Conservation (phyloP, 2,797 vertebrate species). For the Neoniphon sammara region DNA sequence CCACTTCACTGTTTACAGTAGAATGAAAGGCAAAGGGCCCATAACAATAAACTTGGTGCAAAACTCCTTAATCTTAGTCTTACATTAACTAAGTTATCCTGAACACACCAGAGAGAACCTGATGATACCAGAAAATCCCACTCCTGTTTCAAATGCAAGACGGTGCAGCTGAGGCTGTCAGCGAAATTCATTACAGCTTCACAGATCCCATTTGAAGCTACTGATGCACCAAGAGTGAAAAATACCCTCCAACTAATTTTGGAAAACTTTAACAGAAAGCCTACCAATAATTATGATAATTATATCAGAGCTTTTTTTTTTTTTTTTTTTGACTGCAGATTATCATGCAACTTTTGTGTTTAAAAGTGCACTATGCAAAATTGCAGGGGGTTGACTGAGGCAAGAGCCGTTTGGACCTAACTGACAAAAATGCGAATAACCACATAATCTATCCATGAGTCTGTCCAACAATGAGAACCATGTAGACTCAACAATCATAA, state of each 20-base stretch:
- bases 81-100: conserved; percentile 46
- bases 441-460: too few relatives aligned
- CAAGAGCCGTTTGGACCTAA: too few relatives aligned
- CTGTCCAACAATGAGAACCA: too few relatives aligned
- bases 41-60: neutral
- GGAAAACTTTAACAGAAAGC: conserved; percentile 14
- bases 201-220: conserved; percentile 34
- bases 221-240: conserved; percentile 29
- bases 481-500: too few relatives aligned
- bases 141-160: conserved; percentile 45
- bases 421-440: too few relatives aligned
- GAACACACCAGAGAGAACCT: conserved; percentile 32
- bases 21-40: too few relatives aligned
- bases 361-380: too few relatives aligned
- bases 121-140: conserved; percentile 56
- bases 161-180: conserved; percentile 29
- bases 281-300: conserved; percentile 20
- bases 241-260: neutral
- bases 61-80: conserved; percentile 36
- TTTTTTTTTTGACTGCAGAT: too few relatives aligned
- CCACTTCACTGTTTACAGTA: too few relatives aligned
- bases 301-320: neutral
- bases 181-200: conserved; percentile 29
- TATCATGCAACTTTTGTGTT: too few relatives aligned
- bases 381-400: too few relatives aligned